Evolutionary conservation across 2,113 vertebrate genomes (phyloP).

Genomic region (Canis aureus): DNA sequence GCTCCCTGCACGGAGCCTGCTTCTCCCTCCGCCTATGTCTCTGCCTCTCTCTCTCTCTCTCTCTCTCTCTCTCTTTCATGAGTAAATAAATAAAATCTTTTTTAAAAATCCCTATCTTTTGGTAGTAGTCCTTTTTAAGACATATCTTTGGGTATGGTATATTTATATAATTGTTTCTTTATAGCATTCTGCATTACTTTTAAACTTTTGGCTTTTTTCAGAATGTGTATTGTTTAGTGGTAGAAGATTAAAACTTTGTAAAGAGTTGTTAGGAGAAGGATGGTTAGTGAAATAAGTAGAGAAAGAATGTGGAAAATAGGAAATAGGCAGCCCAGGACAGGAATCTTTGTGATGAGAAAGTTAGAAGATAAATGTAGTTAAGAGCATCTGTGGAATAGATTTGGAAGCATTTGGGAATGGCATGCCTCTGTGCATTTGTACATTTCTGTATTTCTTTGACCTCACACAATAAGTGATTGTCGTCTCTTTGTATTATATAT

Average conservation of each 20-base stretch:
- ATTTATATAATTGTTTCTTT: conserved; percentile 20
- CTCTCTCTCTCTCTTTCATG: too few relatives aligned
- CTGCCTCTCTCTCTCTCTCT: too few relatives aligned
- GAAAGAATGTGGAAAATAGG: conserved; percentile 1
- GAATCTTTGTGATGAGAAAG: not conserved
- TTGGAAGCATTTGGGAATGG: not conserved
- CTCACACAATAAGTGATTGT: not conserved
- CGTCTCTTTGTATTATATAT: not conserved
- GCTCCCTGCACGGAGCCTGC: too few relatives aligned
- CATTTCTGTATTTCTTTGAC: not conserved
- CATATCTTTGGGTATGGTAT: not conserved
- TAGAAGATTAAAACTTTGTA: not conserved
- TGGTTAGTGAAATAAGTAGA: conserved; percentile 26
- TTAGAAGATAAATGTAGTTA: not conserved
- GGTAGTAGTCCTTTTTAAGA: not conserved
- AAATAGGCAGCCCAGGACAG: not conserved
- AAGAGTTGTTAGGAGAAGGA: conserved; percentile 33
- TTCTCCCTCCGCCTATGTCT: too few relatives aligned
- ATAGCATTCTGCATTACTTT: conserved; percentile 36
- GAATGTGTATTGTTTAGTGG: conserved; percentile 42
- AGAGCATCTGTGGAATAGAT: not conserved
- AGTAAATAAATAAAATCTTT: too few relatives aligned
- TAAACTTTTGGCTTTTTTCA: conserved; percentile 47
- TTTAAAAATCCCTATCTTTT: not conserved
- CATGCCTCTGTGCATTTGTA: not conserved